Evolutionary conservation across 2,797 vertebrate genomes (phyloP).

Genomic region (Presbytis comata): DNA sequence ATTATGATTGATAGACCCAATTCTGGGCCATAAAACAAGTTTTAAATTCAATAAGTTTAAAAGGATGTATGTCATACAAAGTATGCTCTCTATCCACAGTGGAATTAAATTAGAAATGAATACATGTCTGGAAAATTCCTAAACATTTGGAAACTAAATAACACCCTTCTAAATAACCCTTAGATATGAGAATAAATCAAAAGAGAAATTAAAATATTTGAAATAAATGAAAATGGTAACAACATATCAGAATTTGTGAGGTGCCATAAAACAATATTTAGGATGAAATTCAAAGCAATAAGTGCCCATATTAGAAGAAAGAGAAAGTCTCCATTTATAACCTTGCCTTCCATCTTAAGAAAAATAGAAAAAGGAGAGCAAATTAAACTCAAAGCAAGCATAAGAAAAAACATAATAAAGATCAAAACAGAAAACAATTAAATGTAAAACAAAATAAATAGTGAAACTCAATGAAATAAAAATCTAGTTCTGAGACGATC

Average conservation of each 20-base stretch:
- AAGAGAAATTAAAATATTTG: neutral
- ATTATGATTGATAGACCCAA: neutral
- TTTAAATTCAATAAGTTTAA: neutral
- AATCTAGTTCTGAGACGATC: neutral
- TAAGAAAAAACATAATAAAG: neutral
- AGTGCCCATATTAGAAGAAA: neutral
- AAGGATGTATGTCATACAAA: neutral
- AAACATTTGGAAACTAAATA: conserved; percentile 4
- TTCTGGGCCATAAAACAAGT: neutral
- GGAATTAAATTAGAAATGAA: neutral
- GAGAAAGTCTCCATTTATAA: neutral
- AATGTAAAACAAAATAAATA: neutral
- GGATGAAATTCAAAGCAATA: neutral
- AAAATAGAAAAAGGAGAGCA: neutral
- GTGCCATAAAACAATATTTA: neutral
- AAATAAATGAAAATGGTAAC: neutral
- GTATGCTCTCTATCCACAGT: neutral
- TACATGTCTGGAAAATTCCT: neutral
- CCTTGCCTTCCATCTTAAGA: neutral
- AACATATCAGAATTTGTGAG: neutral
- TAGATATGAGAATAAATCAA: neutral
- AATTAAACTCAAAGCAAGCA: neutral
- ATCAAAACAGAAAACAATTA: neutral
- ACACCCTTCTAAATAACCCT: neutral
- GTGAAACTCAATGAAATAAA: neutral